These are phyloP conservation scores for Anagrus nilaparvatae DNA, from an alignment of 1,140 invertebrate genomes.

Conservation along the genomic window DNA sequence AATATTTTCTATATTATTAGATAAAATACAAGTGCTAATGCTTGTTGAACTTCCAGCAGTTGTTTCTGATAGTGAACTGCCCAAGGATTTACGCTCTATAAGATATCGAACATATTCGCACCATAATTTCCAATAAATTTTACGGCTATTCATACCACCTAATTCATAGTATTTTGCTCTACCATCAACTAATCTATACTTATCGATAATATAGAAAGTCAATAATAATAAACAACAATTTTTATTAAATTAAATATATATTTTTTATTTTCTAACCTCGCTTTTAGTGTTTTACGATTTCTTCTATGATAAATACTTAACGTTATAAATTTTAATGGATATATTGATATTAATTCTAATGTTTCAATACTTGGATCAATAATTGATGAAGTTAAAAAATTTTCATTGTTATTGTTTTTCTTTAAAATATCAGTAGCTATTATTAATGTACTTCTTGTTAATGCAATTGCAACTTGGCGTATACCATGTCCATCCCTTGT, in stretches of 20 bases:
- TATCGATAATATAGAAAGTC: constrained; percentile 7
- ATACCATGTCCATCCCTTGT: constrained; percentile 46
- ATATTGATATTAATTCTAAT: constrained; percentile 47
- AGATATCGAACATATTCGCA: constrained; percentile 39
- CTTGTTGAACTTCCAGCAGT: constrained; percentile 43
- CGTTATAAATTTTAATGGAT: constrained; percentile 45
- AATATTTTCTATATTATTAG: too few species aligned
- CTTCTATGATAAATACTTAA: constrained; percentile 47
- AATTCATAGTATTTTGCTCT: constrained; percentile 32
- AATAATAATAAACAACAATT: neutral
- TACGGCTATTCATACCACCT: constrained; percentile 19
- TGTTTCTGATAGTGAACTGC: constrained; percentile 43
- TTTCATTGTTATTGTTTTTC: constrained; percentile 17
- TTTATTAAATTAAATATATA: neutral
- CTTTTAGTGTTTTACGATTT: constrained; percentile 45
- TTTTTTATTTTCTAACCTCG: constrained; percentile 44
- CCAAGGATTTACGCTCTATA: constrained; percentile 25
- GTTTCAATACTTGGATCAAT: constrained; percentile 46
- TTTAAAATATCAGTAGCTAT: constrained; percentile 43
- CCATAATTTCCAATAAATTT: constrained; percentile 47
- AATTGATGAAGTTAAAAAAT: constrained; percentile 26
- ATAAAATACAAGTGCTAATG: constrained; percentile 32
- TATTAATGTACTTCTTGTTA: constrained; percentile 47
- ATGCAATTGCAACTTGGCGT: constrained; percentile 46
- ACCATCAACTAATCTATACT: constrained; percentile 28